phyloP scores from a whole-genome alignment of 2,888 invertebrate genomes.

The Pyrgus malvae region DNA sequence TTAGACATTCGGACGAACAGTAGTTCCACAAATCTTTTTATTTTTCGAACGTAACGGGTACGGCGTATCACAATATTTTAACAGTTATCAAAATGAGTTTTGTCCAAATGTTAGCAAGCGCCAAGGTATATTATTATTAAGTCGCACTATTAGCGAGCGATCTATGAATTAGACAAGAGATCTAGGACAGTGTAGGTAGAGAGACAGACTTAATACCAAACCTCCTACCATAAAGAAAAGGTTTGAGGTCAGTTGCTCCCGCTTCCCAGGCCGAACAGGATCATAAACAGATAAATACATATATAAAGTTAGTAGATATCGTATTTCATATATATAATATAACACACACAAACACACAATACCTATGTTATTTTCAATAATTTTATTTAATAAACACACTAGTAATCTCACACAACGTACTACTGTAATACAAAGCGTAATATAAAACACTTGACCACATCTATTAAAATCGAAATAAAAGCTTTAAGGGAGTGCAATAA shows the following conservation, averaged over 20 bases:
- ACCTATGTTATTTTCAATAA: not conserved
- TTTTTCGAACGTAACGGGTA: no score
- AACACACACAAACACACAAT: no score
- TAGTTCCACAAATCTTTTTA: no score
- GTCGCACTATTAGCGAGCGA: conserved; percentile 22
- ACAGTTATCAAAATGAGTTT: conserved; percentile 9
- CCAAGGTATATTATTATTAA: not conserved
- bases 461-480: no score
- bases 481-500: no score
- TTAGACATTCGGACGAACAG: no score
- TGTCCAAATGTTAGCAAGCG: conserved; percentile 12
- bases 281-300: conserved; percentile 76
- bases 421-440: not conserved
- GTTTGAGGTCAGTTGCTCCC: conserved; percentile 76
- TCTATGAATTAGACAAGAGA: conserved; percentile 30
- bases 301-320: conserved; percentile 50
- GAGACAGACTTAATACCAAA: conserved; percentile 55
- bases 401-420: not conserved
- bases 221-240: conserved; percentile 77
- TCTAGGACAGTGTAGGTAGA: conserved; percentile 45
- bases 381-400: not conserved
- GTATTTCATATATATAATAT: no score
- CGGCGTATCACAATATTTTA: no score
- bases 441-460: not conserved
- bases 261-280: conserved; percentile 69